These are phyloP conservation scores for Calidris pygmaea DNA, from an alignment of 2,113 vertebrate species.

Conservation along the genomic window DNA sequence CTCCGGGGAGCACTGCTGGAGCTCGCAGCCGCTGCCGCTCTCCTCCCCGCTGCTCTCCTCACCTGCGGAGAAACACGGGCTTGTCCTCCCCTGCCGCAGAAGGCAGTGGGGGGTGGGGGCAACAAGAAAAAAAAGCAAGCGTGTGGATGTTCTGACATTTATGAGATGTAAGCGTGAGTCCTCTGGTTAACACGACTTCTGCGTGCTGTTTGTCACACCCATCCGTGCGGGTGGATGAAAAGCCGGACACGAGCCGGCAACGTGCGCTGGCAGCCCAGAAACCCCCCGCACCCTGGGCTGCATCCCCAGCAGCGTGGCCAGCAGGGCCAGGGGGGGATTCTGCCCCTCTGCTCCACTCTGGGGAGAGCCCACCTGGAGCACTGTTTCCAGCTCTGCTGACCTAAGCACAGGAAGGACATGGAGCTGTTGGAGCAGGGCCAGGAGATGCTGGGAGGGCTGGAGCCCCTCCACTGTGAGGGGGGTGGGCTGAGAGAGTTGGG, in stretches of 20 bases:
- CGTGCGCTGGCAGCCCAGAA: rapidly evolving
- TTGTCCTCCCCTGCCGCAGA: background rate
- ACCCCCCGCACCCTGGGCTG: background rate
- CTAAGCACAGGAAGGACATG: too few species aligned
- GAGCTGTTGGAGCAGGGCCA: background rate
- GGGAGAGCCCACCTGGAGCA: background rate
- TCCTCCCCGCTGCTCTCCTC: slow-evolving; percentile 87
- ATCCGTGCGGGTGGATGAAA: background rate
- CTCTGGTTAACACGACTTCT: background rate
- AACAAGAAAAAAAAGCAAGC: too few species aligned
- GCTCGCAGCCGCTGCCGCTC: slow-evolving; percentile 91
- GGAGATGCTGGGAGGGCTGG: background rate
- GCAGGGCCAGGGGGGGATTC: background rate
- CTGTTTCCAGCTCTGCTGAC: background rate
- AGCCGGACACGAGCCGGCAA: rapidly evolving
- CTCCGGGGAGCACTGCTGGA: slow-evolving; percentile 77
- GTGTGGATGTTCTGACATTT: rapidly evolving
- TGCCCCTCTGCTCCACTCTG: rapidly evolving
- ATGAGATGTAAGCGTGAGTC: rapidly evolving
- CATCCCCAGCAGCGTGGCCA: background rate
- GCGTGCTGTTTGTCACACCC: rapidly evolving
- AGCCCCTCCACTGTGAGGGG: rapidly evolving
- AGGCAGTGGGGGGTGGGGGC: rapidly evolving
- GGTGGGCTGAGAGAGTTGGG: background rate
- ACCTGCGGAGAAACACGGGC: slow-evolving; percentile 59